A percentile compares a stretch with the other conserved stretches of the same genome.
These are phyloP conservation scores for Neocloeon triangulifer DNA, from an alignment of 1,140 invertebrate species.

Conservation along the genomic window DNA sequence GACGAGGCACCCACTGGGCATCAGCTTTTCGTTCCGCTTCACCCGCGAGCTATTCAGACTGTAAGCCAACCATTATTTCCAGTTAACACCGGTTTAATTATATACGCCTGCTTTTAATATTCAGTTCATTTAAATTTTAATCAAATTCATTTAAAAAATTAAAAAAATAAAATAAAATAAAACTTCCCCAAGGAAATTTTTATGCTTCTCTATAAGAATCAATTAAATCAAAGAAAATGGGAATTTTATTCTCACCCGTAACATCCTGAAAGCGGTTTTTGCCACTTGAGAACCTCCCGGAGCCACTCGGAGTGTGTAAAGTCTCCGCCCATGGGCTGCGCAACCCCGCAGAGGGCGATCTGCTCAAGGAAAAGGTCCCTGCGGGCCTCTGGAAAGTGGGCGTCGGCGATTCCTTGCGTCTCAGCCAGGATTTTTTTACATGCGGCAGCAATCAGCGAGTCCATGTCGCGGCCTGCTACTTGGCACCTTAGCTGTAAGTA, in stretches of 20 bases:
- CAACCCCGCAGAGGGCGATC: constrained; percentile 18
- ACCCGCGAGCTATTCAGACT: no score
- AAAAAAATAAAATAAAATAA: no score
- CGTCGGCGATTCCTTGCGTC: constrained; percentile 12
- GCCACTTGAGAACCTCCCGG: neutral
- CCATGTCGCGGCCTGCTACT: no score
- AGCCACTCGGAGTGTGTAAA: constrained; percentile 8
- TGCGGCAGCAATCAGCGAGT: no score
- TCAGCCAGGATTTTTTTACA: constrained; percentile 17
- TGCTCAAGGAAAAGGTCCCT: constrained; percentile 17
- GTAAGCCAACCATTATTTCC: no score
- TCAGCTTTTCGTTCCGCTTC: neutral
- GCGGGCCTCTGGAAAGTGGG: constrained; percentile 12
- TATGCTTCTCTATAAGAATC: no score
- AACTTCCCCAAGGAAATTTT: no score
- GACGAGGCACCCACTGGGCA: neutral
- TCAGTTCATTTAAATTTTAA: no score
- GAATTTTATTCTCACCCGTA: constrained; percentile 1
- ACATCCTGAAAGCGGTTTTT: constrained; percentile 5
- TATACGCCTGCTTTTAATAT: neutral
- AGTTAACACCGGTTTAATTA: no score
- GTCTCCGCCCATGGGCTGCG: constrained; percentile 17
- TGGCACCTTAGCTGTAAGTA: no score
- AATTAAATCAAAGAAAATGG: no score
- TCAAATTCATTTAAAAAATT: no score